Conservation (phyloP, 2,797 vertebrate species). For the Lagodon rhomboides region DNA sequence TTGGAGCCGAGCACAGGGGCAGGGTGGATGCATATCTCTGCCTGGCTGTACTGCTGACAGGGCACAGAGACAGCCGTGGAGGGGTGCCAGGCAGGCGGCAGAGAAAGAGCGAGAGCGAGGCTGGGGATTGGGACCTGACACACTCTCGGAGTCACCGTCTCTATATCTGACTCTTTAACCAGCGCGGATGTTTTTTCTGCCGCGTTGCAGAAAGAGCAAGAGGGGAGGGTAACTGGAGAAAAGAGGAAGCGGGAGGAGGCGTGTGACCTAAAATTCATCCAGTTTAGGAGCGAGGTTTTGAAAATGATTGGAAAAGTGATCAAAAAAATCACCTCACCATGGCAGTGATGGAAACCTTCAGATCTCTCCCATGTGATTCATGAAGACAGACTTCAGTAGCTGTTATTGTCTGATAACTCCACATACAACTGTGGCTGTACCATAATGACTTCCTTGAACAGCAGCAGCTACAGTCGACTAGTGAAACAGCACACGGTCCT, state of each 20-base stretch:
- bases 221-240: slow-evolving; percentile 12
- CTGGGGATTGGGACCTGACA: slow-evolving; percentile 59
- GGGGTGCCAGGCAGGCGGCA: slow-evolving; percentile 48
- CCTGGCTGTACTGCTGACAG: slow-evolving; percentile 73
- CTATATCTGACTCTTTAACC: slow-evolving; percentile 57
- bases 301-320: background rate
- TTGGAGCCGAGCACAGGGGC: slow-evolving; percentile 60
- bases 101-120: background rate
- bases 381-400: slow-evolving; percentile 37
- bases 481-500: slow-evolving; percentile 43
- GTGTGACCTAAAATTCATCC: slow-evolving; percentile 32
- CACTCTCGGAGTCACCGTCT: slow-evolving; percentile 35
- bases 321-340: slow-evolving; percentile 8
- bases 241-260: slow-evolving; percentile 22
- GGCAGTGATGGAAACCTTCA: slow-evolving; percentile 21
- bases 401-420: background rate
- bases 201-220: slow-evolving; percentile 55
- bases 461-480: background rate
- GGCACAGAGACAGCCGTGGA: slow-evolving; percentile 57
- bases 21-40: slow-evolving; percentile 67
- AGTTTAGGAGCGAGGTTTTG: slow-evolving; percentile 15
- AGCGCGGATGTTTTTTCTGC: slow-evolving; percentile 47
- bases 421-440: background rate
- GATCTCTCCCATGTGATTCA: slow-evolving; percentile 37
- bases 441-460: background rate